Base-by-base conservation (phyloP, 2,888 invertebrate genomes). In the Aphodius granarius region DNA sequence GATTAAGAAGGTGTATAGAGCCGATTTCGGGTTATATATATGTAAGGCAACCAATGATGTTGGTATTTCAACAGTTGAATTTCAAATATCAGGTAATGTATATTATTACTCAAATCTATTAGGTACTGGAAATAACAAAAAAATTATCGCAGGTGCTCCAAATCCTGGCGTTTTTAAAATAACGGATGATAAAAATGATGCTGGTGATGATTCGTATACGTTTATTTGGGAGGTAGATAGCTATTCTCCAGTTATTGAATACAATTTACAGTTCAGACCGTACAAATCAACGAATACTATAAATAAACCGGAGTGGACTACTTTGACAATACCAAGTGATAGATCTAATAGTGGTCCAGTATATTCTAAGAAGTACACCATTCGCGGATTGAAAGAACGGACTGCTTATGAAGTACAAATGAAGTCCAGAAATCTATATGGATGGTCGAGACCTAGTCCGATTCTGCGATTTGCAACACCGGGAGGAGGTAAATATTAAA, bases 201-300 rank as follows among this genome's bases (percentile, higher is more conserved):
- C 89, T 86, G 70, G 91, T 85, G 74, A 90, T 78, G 86, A 86
- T 73, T 88, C 92, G 21, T 94, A 93, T 83, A 92, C 91, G 5
- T 88, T 96, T 2, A 91, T 94, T 73, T 96, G 95, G 95, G 94
- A 94, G 83, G 95, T 95, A 0, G 95, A 95, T 83, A 95, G 94
- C 74, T 93, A 94, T 85, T 92, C 94, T 43, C 91, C 93, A 0
- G 92, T 95, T 72, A 92, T 93, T 81, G 95, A 95, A 82, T 91
- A 91, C 81, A 91, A 90, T 78, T 85, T 91, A 0, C 91, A 90
- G 91, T 88, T 91, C 2, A 88, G 91, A 73, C 89, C 89, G 0
- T 91, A 91, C 82, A 86, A 88, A 0, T 82, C 84, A 0, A 88
- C 88, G 17, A 89, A 88, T 3, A 84, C 86, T 3, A 86, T 89